Evolutionary conservation across 2,797 vertebrate species (phyloP).

Genomic region (Phataginus tricuspis): DNA sequence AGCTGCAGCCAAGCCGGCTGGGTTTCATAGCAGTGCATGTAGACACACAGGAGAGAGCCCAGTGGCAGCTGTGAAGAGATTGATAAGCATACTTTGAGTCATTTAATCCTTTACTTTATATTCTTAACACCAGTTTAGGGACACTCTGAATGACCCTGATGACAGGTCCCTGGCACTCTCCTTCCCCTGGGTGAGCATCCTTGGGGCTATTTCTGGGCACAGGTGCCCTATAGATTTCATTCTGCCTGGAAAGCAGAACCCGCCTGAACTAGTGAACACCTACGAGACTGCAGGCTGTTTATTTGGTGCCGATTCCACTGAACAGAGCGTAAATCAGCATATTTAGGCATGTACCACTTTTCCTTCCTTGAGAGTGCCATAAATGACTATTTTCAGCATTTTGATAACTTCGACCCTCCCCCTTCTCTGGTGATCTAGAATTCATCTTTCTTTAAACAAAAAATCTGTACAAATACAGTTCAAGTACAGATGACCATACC

Average conservation of each 20-base stretch:
- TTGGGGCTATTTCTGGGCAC: accelerated
- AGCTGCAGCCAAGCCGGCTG: not conserved
- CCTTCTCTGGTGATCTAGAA: not conserved
- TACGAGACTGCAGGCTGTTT: accelerated
- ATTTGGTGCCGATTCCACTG: not conserved
- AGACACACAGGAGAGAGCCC: no score
- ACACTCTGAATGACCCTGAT: accelerated
- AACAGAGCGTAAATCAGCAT: accelerated
- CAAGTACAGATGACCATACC: not conserved
- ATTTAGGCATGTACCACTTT: not conserved
- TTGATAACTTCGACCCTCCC: not conserved
- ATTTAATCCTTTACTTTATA: not conserved
- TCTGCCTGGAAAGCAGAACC: no score
- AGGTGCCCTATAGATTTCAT: not conserved
- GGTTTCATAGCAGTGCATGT: accelerated
- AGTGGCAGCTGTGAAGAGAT: accelerated
- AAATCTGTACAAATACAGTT: not conserved
- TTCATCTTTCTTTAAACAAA: not conserved
- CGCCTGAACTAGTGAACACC: not conserved
- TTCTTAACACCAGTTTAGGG: not conserved
- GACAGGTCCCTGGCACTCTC: accelerated
- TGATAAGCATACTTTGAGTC: no score
- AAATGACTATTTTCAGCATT: no score
- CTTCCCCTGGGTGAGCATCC: accelerated
- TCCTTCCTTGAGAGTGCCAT: not conserved